These are phyloP conservation scores for Leiothrix lutea DNA, from an alignment of 2,113 vertebrate genomes.

Conservation along the genomic window DNA sequence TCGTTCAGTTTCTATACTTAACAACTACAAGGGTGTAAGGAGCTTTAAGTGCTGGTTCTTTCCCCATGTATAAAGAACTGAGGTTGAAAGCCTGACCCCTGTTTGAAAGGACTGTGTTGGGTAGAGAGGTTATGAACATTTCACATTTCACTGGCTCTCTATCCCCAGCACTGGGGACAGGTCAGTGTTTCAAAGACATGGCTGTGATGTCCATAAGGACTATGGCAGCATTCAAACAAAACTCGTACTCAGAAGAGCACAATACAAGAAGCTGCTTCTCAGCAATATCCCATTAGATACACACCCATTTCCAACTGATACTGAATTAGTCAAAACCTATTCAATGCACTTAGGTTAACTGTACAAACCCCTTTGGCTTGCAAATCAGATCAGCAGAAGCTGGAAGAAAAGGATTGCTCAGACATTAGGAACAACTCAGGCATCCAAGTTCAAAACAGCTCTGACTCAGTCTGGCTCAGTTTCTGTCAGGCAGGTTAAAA, in stretches of 20 bases:
- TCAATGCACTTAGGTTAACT: background rate
- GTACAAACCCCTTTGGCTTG: background rate
- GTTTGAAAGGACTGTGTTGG: background rate
- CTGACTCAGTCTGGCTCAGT: background rate
- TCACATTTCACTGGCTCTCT: background rate
- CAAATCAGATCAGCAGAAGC: background rate
- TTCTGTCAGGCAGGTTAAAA: conserved; percentile 33
- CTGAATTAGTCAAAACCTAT: background rate
- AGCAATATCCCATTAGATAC: conserved; percentile 31
- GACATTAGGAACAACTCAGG: conserved; percentile 2
- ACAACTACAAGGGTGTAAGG: background rate
- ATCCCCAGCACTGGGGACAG: background rate
- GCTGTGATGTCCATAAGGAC: background rate
- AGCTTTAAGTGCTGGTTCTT: background rate
- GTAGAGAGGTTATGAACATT: background rate
- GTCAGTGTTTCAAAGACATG: background rate
- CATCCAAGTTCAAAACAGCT: background rate
- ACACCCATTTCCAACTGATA: background rate
- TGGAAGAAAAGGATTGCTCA: conserved; percentile 3
- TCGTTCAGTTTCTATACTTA: background rate
- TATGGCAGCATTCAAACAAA: background rate
- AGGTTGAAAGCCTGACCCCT: background rate
- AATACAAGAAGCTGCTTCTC: conserved; percentile 9
- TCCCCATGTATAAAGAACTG: background rate
- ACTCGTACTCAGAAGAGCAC: background rate